Evolutionary conservation across 1,140 invertebrate species (phyloP).

Genomic region (Drosophila navojoa): DNA sequence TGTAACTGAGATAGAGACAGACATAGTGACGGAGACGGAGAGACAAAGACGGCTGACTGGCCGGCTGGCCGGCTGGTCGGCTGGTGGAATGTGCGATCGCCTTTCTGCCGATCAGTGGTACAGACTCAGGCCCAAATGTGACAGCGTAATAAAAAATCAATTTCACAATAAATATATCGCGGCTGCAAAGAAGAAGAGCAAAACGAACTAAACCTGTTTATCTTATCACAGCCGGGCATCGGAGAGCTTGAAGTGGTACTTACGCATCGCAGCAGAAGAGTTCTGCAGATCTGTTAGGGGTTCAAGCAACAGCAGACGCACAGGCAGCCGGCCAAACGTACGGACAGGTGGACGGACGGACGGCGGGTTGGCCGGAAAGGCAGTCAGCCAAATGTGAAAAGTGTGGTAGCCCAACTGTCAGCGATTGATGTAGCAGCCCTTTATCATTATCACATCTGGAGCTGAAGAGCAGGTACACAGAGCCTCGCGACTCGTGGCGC

Average conservation of each 20-base stretch:
- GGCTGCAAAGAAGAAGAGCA: background rate
- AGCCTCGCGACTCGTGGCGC: conserved; percentile 58
- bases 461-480: conserved; percentile 66
- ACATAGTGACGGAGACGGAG: background rate
- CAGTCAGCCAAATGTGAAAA: conserved; percentile 64
- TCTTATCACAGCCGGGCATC: conserved; percentile 77
- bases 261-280: conserved; percentile 49
- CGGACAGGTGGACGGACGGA: background rate
- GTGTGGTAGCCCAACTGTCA: conserved; percentile 83
- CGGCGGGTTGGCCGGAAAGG: conserved; percentile 19
- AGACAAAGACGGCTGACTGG: background rate
- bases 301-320: background rate
- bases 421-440: conserved; percentile 83
- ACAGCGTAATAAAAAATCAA: conserved; percentile 83
- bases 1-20: conserved; percentile 1
- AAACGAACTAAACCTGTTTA: conserved; percentile 57
- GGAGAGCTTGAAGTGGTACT: conserved; percentile 74
- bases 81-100: conserved; percentile 61
- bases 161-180: conserved; percentile 79
- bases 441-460: conserved; percentile 83
- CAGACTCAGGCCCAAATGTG: conserved; percentile 57
- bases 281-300: conserved; percentile 23
- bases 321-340: conserved; percentile 11
- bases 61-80: background rate
- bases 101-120: conserved; percentile 38